phyloP scores from a whole-genome alignment of 2,113 vertebrate species.

The Abramis brama region DNA sequence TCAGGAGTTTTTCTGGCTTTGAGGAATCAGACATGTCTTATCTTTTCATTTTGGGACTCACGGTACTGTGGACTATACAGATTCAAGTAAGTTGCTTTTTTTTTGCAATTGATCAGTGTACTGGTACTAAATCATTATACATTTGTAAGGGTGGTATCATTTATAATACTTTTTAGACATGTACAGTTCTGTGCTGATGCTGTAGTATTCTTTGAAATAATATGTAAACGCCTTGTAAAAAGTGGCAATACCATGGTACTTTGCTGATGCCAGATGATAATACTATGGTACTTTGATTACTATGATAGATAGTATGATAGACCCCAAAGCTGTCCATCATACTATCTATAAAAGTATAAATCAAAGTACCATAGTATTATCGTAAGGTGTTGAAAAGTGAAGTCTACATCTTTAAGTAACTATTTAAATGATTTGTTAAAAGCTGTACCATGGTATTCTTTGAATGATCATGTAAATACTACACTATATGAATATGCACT shows the following conservation, averaged over 20 bases:
- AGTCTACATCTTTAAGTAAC: background rate
- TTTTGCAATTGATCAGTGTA: background rate
- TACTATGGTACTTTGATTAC: background rate
- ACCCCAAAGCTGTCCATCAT: too few relatives aligned
- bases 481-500: background rate
- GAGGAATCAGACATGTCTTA: slow-evolving; percentile 54
- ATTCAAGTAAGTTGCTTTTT: slow-evolving; percentile 45
- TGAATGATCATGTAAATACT: background rate
- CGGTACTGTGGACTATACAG: slow-evolving; percentile 46
- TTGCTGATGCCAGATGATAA: background rate
- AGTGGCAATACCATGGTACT: too few relatives aligned
- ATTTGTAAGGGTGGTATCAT: background rate
- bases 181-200: background rate
- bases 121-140: background rate
- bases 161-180: background rate
- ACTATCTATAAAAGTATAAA: too few relatives aligned
- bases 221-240: background rate
- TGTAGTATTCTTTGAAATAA: background rate
- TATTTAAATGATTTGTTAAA: slow-evolving; percentile 1
- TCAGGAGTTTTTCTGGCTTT: background rate
- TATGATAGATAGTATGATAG: too few relatives aligned
- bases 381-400: background rate
- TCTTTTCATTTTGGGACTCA: slow-evolving; percentile 50
- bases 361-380: too few relatives aligned
- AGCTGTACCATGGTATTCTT: background rate